Evolutionary conservation across 2,888 invertebrate genomes (phyloP).

Genomic region (Hirtodrosophila confusa): DNA sequence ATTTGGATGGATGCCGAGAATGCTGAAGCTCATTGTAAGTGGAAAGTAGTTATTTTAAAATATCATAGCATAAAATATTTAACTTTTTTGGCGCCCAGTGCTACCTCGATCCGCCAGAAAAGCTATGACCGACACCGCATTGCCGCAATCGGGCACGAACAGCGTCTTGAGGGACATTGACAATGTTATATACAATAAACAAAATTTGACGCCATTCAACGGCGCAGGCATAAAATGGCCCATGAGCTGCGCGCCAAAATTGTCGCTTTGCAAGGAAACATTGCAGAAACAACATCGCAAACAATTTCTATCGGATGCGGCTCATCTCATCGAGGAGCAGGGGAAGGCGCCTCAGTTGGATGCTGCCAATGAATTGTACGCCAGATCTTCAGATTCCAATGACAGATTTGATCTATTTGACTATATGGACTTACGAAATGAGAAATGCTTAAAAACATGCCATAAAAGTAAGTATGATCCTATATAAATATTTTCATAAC

Average conservation of each 20-base stretch:
- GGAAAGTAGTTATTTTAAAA: neutral
- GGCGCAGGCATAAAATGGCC: slow-evolving; percentile 22
- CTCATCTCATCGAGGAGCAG: neutral
- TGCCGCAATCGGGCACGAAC: slow-evolving; percentile 25
- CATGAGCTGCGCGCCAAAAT: slow-evolving; percentile 39
- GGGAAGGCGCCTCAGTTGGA: neutral
- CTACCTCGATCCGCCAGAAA: slow-evolving; percentile 33
- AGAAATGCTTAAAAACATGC: slow-evolving; percentile 34
- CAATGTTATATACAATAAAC: slow-evolving; percentile 29
- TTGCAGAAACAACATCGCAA: slow-evolving; percentile 33
- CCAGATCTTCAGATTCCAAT: slow-evolving; percentile 5
- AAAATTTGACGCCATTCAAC: slow-evolving; percentile 27
- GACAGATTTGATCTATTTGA: slow-evolving; percentile 34
- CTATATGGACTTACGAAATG: slow-evolving; percentile 43
- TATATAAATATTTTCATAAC: too few species aligned
- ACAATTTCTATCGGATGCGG: neutral
- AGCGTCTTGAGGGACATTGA: slow-evolving; percentile 39
- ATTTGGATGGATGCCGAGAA: slow-evolving; percentile 52
- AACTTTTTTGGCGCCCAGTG: slow-evolving; percentile 18
- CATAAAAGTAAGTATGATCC: slow-evolving; percentile 31
- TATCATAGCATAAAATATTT: too few species aligned
- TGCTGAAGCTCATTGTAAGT: slow-evolving; percentile 33
- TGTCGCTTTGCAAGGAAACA: slow-evolving; percentile 48
- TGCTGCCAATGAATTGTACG: slow-evolving; percentile 13
- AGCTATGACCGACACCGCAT: slow-evolving; percentile 1